Evolutionary conservation across 2,113 vertebrate genomes (phyloP), one percentile per base, ranked within the genome.

Genomic region (Hystrix cristata): DNA sequence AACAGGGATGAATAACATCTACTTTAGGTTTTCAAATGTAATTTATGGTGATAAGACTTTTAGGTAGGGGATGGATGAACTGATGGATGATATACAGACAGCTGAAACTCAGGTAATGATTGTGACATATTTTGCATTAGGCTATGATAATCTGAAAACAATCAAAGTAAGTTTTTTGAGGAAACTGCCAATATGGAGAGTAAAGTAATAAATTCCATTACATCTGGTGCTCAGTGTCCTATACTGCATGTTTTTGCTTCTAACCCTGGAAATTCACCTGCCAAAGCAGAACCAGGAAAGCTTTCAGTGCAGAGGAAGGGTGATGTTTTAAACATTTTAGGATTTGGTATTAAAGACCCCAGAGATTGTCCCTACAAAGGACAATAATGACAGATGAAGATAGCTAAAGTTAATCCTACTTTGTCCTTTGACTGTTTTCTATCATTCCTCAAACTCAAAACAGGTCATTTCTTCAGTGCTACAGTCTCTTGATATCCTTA

Each of bases 21-120:
- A 90, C 82, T 96, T 98, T 98, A 98, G 92, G 31, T 79, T 98
- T 98, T 98, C 72, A 93, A 97, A 29, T 90, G 64, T 96, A 98
- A 98, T 97, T 98, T 98, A 96, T 95, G 62, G 82, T 95, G 88
- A 98, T 90, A 97, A 93, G 90, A 96, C 53, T 85, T 96, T 89
- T 90, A 97, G 67, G 95, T 92, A 98, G 59, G 25, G 94, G 38
- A 72, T 96, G 53, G 95, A 65, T 97, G 79, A 95, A 93, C 97
- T 95, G 93, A 97, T 97, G 74, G 86, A 95, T 97, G 31, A 96
- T 95, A 93, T 96, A 97, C 71, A 82, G 92, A 34, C 38, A 64
- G 51, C 65, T 79, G 88, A 92, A 59, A 38, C 80, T 98, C 90
- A 97, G 83, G 87, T 94, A 98, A 97, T 97, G 89, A 91, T 95